Evolutionary conservation across 2,113 vertebrate genomes (phyloP), one percentile per base, ranked within the genome.

Genomic region (Gallinago media): DNA sequence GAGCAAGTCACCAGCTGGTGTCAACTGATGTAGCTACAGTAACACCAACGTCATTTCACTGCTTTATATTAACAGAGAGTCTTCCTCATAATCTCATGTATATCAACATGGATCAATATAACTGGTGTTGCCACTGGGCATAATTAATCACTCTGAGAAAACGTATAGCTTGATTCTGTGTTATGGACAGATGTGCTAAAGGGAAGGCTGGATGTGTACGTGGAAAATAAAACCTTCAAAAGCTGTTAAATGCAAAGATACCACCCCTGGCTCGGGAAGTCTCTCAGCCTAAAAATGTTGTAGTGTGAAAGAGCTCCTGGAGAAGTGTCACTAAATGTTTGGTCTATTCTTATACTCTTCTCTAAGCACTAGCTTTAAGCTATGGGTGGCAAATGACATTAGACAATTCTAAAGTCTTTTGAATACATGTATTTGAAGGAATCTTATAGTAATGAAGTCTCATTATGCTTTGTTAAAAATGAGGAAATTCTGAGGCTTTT

Each of bases 21-120:
- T 6, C 44, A 38, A 16, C 1, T 15, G 40, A 22, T 3, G 2
- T 12, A 68, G 55, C 66, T 81, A 7, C 42, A 58, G 46, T 21
- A 71, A 42, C 82, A 90, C 8, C 36, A 5, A 42, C 18, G 26
- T 8, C 22, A 50, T 14, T 49, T 29, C 11, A 4, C 12, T 42
- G 15, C 22, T 55, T 34, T 55, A 4, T 6, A 15, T 13, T 32
- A 22, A 7, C 42, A 65, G 38, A 63, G 23, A 18, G 31, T 21
- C 52, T 72, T 71, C 47, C 44, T 82, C 12, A 16, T 34, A 11
- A 15, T 46, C 72, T 61, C 11, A 55, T 5, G 20, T 11, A 10
- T 1, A 0, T 27, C 49, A 50, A 1, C 31, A 9, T 3, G 47
- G 50, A 74, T 68, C 5, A 1, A 10, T 21, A 6, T 3, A 29